Base-by-base conservation (phyloP, 2,888 invertebrate genomes). In the Spilosoma lubricipeda region DNA sequence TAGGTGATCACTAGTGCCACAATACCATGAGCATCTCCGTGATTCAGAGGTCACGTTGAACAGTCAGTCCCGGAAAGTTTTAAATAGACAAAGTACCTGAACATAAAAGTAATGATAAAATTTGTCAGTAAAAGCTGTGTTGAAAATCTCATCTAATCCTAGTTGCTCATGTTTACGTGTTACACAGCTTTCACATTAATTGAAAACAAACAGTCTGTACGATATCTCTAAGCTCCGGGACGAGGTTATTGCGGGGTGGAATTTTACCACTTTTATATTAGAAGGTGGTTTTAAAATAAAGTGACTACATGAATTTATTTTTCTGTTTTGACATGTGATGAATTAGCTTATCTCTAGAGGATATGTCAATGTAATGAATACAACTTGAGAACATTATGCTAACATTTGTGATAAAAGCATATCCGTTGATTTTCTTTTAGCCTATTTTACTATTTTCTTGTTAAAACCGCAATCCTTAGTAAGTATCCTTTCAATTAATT, bases 121-220 rank as follows among this genome's bases (percentile, higher is more conserved):
- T 52, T 52, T 52, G 52, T 56, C 45, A 67, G 30, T 33, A 48
- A 48, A 33, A 56, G n/a, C n/a, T n/a, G n/a, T 18, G 13, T 67
- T 33, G 48, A 48, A 33, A 33, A 33, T 67, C 48, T 67, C 48
- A 67, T 48, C 48, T 67, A 18, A 67, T 67, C 67, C 27, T 27
- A 67, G 30, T 67, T 67, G 45, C 20, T 67, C 30, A 48, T 45
- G 75, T 77, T 56, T 56, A 56, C 52, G 9, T 56, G 77, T 78
- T 78, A 77, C 73, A 56, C 72, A 67, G 79, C 79, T 81, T 75
- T 73, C 76, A 72, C 67, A 77, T 85, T 86, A 86, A 85, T 85
- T 85, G 85, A 86, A 85, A 82, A 78, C 76, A 85, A 86, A 85
- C 82, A 85, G 48, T 70, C 70, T 73, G 72, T 67, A 79, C 75